Evolutionary conservation across 2,888 invertebrate genomes (phyloP).

Genomic region (Geotrupes spiniger): DNA sequence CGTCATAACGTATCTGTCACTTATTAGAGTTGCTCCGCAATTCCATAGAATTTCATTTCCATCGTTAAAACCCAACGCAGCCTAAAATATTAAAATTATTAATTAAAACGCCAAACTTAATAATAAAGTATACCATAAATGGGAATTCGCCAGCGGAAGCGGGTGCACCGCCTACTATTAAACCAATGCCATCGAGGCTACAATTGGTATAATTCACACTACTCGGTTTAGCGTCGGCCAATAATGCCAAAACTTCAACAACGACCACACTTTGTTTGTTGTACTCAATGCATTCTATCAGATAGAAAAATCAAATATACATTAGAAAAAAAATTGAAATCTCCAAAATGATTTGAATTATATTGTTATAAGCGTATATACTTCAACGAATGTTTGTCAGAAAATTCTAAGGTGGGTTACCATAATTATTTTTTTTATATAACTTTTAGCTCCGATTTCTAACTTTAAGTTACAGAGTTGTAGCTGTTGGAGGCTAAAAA

Average conservation of each 20-base stretch:
- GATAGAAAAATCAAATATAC: slow-evolving; percentile 5
- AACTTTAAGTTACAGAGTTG: no score
- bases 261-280: slow-evolving; percentile 51
- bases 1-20: slow-evolving; percentile 55
- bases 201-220: slow-evolving; percentile 54
- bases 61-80: slow-evolving; percentile 45
- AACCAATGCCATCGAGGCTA: slow-evolving; percentile 51
- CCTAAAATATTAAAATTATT: slow-evolving; percentile 38
- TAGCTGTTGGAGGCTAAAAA: no score
- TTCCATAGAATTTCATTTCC: slow-evolving; percentile 41
- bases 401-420: no score
- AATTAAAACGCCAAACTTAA: neutral
- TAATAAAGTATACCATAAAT: slow-evolving; percentile 55
- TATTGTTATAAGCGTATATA: no score
- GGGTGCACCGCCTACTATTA: slow-evolving; percentile 59
- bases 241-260: slow-evolving; percentile 55
- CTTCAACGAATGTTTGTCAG: no score
- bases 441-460: no score
- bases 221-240: slow-evolving; percentile 52
- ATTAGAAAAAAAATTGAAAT: no score
- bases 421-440: no score
- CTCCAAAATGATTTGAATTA: no score
- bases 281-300: slow-evolving; percentile 60
- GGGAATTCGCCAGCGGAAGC: slow-evolving; percentile 59
- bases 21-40: slow-evolving; percentile 59